phyloP scores from a whole-genome alignment of 2,888 invertebrate genomes.

The Osedax fenrisi region DNA sequence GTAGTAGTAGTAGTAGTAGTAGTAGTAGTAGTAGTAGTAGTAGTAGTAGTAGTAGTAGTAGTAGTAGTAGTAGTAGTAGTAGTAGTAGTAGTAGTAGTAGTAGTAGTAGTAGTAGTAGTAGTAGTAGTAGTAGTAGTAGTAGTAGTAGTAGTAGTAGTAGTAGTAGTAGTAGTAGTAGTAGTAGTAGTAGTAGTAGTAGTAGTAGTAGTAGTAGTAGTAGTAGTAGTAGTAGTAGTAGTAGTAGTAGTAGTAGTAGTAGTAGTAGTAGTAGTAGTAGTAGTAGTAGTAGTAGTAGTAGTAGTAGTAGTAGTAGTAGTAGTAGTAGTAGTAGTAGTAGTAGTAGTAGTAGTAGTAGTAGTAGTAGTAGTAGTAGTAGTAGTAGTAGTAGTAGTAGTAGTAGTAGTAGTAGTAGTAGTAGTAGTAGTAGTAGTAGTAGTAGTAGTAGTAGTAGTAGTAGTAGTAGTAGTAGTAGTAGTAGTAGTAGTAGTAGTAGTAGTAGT shows the following conservation, averaged over 20 bases:
- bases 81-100: not conserved
- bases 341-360: not conserved
- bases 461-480: not conserved
- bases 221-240: not conserved
- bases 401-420: not conserved
- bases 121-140: not conserved
- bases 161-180: not conserved
- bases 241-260: not conserved
- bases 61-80: not conserved
- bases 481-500: not conserved
- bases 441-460: not conserved
- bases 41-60: not conserved
- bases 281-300: not conserved
- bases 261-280: not conserved
- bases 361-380: not conserved
- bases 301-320: not conserved
- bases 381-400: not conserved
- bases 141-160: not conserved
- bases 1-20: not conserved
- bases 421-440: not conserved
- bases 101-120: not conserved
- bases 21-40: not conserved
- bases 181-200: not conserved
- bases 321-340: not conserved
- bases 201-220: not conserved